Percentiles rank a stretch among this genome's conserved stretches.
These are phyloP conservation scores for Xylota sylvarum DNA, from an alignment of 2,888 invertebrate genomes.

Conservation along the genomic window DNA sequence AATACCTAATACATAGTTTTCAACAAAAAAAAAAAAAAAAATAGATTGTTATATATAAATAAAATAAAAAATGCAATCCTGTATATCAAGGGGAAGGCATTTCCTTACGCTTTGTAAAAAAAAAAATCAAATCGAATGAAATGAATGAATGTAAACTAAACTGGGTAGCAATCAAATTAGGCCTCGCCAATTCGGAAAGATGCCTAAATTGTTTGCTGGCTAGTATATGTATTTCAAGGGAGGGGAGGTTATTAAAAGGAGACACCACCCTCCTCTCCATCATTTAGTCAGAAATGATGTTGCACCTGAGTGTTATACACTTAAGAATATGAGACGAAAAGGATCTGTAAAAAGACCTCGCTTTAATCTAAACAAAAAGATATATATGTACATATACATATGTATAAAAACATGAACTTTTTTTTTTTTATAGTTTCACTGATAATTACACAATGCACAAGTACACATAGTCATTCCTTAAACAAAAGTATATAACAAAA, in stretches of 20 bases:
- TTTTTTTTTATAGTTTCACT: conserved; percentile 51
- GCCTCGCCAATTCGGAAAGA: background rate
- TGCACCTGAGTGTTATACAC: conserved; percentile 54
- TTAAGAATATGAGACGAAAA: conserved; percentile 40
- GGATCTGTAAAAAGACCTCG: conserved; percentile 74
- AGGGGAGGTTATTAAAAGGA: background rate
- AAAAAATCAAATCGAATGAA: conserved; percentile 32
- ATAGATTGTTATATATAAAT: conserved; percentile 10
- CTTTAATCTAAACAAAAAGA: conserved; percentile 66
- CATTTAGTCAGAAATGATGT: conserved; percentile 64
- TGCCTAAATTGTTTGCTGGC: background rate
- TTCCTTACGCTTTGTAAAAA: conserved; percentile 80
- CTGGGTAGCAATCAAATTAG: background rate
- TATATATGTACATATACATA: background rate
- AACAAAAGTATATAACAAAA: conserved; percentile 31
- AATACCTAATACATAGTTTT: conserved; percentile 14
- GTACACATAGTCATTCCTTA: conserved; percentile 73
- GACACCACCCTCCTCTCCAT: conserved; percentile 12
- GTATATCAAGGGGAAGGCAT: conserved; percentile 80
- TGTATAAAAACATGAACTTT: background rate
- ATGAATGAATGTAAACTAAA: conserved; percentile 12
- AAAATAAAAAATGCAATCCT: conserved; percentile 78
- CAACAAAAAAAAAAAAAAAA: background rate
- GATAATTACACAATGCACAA: conserved; percentile 42
- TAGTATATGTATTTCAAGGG: conserved; percentile 10